Percentiles rank a stretch among this genome's conserved stretches.
Evolutionary conservation across 2,113 vertebrate species (phyloP).

Genomic region (Rhegmatorhina hoffmannsi): DNA sequence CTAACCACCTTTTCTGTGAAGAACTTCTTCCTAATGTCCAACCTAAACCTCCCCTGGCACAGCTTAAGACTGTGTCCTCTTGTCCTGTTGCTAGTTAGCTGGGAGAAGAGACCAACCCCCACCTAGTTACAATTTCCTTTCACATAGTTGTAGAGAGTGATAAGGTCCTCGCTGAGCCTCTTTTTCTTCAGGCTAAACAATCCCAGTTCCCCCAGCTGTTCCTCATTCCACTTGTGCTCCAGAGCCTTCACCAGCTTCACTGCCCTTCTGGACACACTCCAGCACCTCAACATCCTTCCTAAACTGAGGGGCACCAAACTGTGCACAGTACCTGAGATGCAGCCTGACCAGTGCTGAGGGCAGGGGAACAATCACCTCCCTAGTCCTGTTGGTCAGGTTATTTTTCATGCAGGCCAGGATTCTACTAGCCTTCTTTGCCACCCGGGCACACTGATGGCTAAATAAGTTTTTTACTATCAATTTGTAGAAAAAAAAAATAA

Average conservation of each 20-base stretch:
- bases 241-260: background rate
- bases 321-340: background rate
- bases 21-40: background rate
- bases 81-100: background rate
- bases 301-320: background rate
- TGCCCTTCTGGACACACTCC: background rate
- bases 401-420: background rate
- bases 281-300: background rate
- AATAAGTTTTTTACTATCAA: background rate
- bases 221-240: background rate
- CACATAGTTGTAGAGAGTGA: background rate
- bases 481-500: background rate
- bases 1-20: background rate
- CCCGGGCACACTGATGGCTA: background rate
- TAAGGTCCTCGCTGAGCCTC: background rate
- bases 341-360: no score
- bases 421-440: background rate
- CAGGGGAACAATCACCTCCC: background rate
- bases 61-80: no score
- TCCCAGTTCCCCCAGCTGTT: background rate
- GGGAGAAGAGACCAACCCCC: background rate
- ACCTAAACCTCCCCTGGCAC: background rate
- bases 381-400: background rate
- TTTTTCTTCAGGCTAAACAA: background rate
- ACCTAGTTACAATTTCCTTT: background rate